Conservation (phyloP, 2,797 vertebrate species). For the Phrynocephalus forsythii region DNA sequence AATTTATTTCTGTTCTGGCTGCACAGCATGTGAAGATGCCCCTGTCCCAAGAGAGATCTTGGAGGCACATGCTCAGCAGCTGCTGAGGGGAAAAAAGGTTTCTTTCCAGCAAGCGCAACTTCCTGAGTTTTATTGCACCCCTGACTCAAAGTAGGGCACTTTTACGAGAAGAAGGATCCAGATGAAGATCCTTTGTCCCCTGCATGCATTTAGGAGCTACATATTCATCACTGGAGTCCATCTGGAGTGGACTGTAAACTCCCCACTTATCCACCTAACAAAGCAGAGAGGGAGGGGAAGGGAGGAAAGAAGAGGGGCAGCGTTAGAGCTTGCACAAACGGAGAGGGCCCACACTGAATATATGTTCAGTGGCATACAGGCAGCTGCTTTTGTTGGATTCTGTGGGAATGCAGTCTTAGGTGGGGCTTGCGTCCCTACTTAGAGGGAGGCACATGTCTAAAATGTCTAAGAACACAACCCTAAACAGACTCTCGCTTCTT, state of each 20-base stretch:
- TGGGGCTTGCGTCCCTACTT: neutral
- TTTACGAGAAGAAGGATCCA: constrained; percentile 8
- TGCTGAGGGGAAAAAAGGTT: constrained; percentile 7
- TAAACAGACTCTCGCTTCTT: neutral
- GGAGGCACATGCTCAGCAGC: constrained; percentile 12
- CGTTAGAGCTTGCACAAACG: neutral
- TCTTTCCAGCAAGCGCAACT: neutral
- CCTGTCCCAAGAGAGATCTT: neutral
- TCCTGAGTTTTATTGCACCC: constrained; percentile 31
- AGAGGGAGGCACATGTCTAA: no score
- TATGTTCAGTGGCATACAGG: neutral
- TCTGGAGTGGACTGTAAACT: constrained; percentile 19
- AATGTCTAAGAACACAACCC: no score
- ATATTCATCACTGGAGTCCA: neutral
- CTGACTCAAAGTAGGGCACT: constrained; percentile 20
- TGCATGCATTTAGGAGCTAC: neutral
- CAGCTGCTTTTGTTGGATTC: neutral
- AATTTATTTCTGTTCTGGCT: neutral
- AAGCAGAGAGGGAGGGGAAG: neutral
- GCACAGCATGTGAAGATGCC: constrained; percentile 4
- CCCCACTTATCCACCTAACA: neutral
- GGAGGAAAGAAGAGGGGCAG: neutral
- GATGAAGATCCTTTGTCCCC: constrained; percentile 17
- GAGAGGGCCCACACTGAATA: neutral
- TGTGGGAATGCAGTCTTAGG: neutral